A percentile compares a stretch with the other conserved stretches of the same genome.
These are phyloP conservation scores for Nezara viridula DNA, from an alignment of 2,888 invertebrate species.

Conservation along the genomic window DNA sequence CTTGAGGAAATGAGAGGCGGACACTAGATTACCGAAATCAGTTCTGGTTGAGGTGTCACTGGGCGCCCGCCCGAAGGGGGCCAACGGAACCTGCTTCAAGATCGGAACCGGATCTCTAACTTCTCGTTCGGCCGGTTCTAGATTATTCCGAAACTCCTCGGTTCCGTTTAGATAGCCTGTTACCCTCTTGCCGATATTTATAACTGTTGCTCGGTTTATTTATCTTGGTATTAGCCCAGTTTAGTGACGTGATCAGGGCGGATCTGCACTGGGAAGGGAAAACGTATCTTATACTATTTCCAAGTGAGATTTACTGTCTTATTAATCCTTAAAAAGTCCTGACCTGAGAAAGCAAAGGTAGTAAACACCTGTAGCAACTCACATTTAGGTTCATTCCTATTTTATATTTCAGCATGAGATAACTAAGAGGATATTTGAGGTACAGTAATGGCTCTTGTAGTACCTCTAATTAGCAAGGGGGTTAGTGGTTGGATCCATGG, in stretches of 20 bases:
- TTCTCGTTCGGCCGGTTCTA: slow-evolving; percentile 5
- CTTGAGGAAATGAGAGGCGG: not conserved
- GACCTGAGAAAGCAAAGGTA: not conserved
- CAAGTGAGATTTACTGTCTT: not conserved
- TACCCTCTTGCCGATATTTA: not conserved
- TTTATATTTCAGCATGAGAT: too few relatives aligned
- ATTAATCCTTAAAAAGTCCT: not conserved
- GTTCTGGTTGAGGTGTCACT: slow-evolving; percentile 2
- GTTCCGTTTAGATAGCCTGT: slow-evolving; percentile 21
- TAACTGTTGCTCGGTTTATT: not conserved
- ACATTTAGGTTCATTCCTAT: too few relatives aligned
- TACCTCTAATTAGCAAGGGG: too few relatives aligned
- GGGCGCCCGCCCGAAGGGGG: not conserved
- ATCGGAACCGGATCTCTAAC: not conserved
- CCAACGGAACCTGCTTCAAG: slow-evolving; percentile 24
- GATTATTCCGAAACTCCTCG: slow-evolving; percentile 1
- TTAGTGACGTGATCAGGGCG: not conserved
- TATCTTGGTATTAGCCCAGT: slow-evolving; percentile 19
- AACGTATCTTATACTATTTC: not conserved
- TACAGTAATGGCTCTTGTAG: too few relatives aligned
- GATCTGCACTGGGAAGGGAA: not conserved
- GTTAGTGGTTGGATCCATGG: too few relatives aligned
- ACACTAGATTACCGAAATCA: not conserved
- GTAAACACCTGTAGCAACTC: not conserved
- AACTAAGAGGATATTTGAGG: too few relatives aligned